Evolutionary conservation across 2,888 invertebrate genomes (phyloP).

Genomic region (Tipula unca): DNA sequence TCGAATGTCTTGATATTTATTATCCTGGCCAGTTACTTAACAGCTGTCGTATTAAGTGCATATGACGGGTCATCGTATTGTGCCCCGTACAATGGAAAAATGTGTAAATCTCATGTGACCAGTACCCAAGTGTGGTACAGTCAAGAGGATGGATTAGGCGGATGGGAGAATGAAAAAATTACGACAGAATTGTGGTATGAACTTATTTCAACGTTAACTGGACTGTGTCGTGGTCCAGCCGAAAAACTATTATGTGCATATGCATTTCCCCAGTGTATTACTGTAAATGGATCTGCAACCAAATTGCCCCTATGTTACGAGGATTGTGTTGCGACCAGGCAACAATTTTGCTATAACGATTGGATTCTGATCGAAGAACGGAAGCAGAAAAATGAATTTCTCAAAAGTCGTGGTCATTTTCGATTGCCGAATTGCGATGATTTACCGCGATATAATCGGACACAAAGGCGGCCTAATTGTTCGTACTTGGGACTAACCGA

Average conservation of each 20-base stretch:
- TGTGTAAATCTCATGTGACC: constrained; percentile 59
- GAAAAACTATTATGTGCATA: constrained; percentile 87
- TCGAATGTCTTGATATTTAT: neutral
- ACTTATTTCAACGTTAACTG: constrained; percentile 66
- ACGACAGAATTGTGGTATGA: constrained; percentile 78
- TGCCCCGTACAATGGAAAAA: constrained; percentile 77
- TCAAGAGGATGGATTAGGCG: constrained; percentile 50
- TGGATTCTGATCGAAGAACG: constrained; percentile 88
- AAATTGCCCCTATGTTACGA: constrained; percentile 81
- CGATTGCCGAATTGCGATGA: constrained; percentile 76
- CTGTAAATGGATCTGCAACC: constrained; percentile 54
- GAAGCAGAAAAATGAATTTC: constrained; percentile 66
- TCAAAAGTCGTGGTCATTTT: constrained; percentile 78
- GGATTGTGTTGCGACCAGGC: constrained; percentile 85
- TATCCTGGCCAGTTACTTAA: neutral
- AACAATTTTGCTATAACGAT: constrained; percentile 86
- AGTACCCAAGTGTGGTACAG: constrained; percentile 71
- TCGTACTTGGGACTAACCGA: constrained; percentile 79
- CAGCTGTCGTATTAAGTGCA: neutral
- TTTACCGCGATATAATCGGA: constrained; percentile 62
- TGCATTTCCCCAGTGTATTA: constrained; percentile 81
- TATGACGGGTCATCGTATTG: constrained; percentile 57
- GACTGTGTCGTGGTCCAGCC: constrained; percentile 79
- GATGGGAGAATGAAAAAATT: constrained; percentile 77
- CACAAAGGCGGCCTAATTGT: constrained; percentile 58